Conservation (phyloP, 1,140 invertebrate species). For the Microplitis mediator region DNA sequence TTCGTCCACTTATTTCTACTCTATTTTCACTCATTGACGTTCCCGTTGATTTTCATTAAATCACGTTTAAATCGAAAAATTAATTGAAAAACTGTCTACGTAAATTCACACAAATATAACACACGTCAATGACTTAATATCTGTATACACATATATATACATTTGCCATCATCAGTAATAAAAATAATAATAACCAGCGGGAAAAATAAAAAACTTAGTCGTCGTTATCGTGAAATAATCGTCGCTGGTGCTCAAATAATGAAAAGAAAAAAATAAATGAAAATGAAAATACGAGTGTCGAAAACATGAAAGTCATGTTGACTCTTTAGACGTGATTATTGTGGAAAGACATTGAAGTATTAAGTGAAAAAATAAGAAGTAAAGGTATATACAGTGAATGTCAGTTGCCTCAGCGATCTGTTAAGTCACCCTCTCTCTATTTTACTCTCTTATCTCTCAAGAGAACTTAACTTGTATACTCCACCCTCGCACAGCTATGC, state of each 20-base stretch:
- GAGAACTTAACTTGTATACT: background rate
- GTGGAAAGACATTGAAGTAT: background rate
- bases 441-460: background rate
- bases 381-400: background rate
- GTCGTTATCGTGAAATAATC: too few relatives aligned
- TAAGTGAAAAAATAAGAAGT: background rate
- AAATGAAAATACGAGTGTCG: background rate
- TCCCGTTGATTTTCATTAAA: background rate
- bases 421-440: slow-evolving; percentile 18
- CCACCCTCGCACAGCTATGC: slow-evolving; percentile 1
- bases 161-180: too few relatives aligned
- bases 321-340: background rate
- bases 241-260: background rate
- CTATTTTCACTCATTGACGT: background rate
- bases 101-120: background rate
- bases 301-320: background rate
- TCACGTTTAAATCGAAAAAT: background rate
- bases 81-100: background rate
- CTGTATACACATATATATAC: background rate
- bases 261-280: background rate
- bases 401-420: slow-evolving; percentile 1
- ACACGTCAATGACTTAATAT: background rate
- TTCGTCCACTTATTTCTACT: too few relatives aligned
- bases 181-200: too few relatives aligned
- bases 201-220: too few relatives aligned